Conservation (phyloP, 2,797 vertebrate species). For the Halcyon leucocephala region DNA sequence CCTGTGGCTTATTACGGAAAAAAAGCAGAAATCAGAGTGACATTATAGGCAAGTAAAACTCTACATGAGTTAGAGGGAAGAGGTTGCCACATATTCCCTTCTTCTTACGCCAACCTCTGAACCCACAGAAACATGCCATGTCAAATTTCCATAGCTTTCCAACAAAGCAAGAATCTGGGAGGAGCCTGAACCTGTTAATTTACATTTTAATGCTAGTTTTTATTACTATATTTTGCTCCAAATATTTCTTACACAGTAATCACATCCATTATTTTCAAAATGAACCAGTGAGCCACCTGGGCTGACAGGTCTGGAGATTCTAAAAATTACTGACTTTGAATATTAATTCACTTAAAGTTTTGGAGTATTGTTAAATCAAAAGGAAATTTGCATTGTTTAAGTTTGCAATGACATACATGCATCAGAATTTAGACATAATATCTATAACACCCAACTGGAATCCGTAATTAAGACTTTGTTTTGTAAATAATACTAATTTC, state of each 20-base stretch:
- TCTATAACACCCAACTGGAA: background rate
- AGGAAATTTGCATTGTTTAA: background rate
- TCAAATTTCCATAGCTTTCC: background rate
- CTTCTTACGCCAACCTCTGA: background rate
- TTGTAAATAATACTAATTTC: background rate
- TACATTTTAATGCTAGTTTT: background rate
- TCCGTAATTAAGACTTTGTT: background rate
- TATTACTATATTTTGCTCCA: background rate
- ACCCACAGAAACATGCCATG: background rate
- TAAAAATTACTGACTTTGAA: background rate
- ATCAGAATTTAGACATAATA: background rate
- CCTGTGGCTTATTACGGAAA: background rate
- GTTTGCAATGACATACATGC: background rate
- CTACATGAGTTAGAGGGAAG: background rate
- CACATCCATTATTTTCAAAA: background rate
- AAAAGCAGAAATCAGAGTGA: background rate
- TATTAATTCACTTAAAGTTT: background rate
- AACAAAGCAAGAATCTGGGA: background rate
- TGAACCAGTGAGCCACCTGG: background rate
- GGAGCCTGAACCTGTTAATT: background rate
- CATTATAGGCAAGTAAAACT: background rate
- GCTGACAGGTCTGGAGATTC: background rate
- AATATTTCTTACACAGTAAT: background rate
- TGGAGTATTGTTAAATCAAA: background rate
- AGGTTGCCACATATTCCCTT: background rate